Conservation (phyloP, 1,140 invertebrate species). For the Lasaia peninsularis region DNA sequence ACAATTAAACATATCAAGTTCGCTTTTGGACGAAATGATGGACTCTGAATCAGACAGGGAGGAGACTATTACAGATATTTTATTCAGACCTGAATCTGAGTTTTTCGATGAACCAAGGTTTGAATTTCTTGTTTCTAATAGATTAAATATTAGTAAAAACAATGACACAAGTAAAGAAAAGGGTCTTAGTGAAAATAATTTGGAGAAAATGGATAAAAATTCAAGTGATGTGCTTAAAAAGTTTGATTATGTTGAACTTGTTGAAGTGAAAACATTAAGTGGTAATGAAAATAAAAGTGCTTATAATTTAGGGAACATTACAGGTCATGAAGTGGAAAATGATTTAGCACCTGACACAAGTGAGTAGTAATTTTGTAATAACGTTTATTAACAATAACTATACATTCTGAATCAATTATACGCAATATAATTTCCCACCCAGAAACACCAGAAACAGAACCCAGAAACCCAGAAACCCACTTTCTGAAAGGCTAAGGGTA, state of each 20-base stretch:
- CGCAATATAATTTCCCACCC: too few relatives aligned
- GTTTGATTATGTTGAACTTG: conserved; percentile 64
- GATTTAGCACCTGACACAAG: conserved; percentile 68
- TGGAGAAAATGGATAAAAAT: conserved; percentile 44
- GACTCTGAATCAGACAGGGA: conserved; percentile 66
- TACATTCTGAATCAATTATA: too few relatives aligned
- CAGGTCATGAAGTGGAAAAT: conserved; percentile 67
- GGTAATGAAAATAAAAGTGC: conserved; percentile 59
- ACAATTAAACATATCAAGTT: conserved; percentile 65
- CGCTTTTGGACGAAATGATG: conserved; percentile 61
- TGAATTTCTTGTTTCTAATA: conserved; percentile 58
- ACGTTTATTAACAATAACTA: too few relatives aligned
- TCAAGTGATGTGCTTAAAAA: conserved; percentile 57
- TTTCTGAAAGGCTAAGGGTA: too few relatives aligned
- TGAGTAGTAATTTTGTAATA: conserved; percentile 45
- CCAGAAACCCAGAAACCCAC: too few relatives aligned
- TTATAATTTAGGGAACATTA: conserved; percentile 54
- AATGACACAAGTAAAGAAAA: conserved; percentile 34
- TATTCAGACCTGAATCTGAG: conserved; percentile 53
- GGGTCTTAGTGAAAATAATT: conserved; percentile 39
- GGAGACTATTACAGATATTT: conserved; percentile 60
- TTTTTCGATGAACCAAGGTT: conserved; percentile 51
- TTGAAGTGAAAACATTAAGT: conserved; percentile 52
- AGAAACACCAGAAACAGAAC: too few relatives aligned
- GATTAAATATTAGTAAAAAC: conserved; percentile 48